Percentiles rank a stretch among this genome's conserved stretches.
phyloP scores from a whole-genome alignment of 1,140 invertebrate species.

The Plectrocnemia conspersa region DNA sequence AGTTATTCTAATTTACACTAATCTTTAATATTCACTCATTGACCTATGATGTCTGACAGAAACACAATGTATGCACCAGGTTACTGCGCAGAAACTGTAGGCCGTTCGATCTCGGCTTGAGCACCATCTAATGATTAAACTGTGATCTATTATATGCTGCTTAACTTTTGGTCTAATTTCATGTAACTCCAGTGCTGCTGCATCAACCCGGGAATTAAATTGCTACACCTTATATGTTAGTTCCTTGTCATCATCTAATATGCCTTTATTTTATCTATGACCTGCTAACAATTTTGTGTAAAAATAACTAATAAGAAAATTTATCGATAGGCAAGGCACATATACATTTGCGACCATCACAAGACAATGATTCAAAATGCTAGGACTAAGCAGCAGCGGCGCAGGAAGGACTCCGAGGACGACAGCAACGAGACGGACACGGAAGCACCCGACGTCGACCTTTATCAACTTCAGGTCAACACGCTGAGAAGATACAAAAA shows the following conservation, averaged over 20 bases:
- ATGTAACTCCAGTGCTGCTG: neutral
- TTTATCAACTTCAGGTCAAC: constrained; percentile 88
- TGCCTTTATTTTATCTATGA: neutral
- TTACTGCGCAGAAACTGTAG: no score
- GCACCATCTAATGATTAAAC: no score
- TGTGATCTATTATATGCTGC: neutral
- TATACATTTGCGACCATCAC: constrained; percentile 95
- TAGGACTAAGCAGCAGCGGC: constrained; percentile 71
- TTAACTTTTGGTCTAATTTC: neutral
- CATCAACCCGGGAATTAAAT: neutral
- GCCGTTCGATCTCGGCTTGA: no score
- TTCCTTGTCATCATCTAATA: neutral
- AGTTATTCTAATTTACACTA: no score
- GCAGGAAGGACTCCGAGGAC: constrained; percentile 88
- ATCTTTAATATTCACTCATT: no score
- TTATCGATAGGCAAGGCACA: constrained; percentile 72
- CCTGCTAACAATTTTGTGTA: neutral
- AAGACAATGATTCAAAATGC: constrained; percentile 93
- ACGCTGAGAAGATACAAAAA: constrained; percentile 88
- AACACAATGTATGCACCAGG: no score
- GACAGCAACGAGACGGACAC: constrained; percentile 84
- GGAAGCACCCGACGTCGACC: constrained; percentile 87
- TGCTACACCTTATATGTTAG: neutral
- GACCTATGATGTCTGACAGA: no score
- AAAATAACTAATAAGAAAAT: constrained; percentile 10